A percentile compares a stretch with the other conserved stretches of the same genome.
Evolutionary conservation across 1,140 invertebrate species (phyloP).

Genomic region (Tetramorium parvispinum): DNA sequence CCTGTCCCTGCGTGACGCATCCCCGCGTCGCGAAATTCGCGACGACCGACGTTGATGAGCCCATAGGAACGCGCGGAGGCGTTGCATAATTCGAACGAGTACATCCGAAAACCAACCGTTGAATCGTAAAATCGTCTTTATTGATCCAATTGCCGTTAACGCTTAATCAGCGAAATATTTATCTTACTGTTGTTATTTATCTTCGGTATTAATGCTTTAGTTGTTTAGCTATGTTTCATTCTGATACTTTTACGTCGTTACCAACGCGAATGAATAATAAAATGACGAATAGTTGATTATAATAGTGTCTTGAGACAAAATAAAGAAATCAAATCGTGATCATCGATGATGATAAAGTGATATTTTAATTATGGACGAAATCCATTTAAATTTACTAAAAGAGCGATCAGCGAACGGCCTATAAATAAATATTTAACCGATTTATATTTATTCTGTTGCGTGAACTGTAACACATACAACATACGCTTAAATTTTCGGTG

Average conservation of each 20-base stretch:
- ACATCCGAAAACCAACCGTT: no score
- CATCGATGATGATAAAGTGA: not conserved
- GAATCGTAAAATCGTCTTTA: no score
- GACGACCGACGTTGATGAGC: slow-evolving; percentile 9
- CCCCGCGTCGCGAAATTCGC: slow-evolving; percentile 54
- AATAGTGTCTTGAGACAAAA: not conserved
- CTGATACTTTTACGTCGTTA: not conserved
- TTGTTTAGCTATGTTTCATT: not conserved
- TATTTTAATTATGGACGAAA: not conserved
- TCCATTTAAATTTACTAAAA: not conserved
- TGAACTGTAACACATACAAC: slow-evolving; percentile 46
- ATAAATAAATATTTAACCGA: slow-evolving; percentile 57
- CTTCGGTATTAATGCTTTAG: not conserved
- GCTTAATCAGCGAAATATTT: not conserved
- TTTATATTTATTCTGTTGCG: slow-evolving; percentile 56
- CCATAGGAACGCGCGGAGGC: not conserved
- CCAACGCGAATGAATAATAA: no score
- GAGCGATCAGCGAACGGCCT: not conserved
- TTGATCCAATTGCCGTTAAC: not conserved
- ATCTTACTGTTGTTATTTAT: not conserved
- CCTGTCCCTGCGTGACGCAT: slow-evolving; percentile 23
- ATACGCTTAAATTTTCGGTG: slow-evolving; percentile 39
- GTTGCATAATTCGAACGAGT: not conserved
- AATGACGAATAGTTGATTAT: not conserved
- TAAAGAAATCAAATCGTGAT: slow-evolving; percentile 5